These are phyloP conservation scores for Hydrophis major DNA, from an alignment of 2,797 vertebrate genomes.

Conservation along the genomic window DNA sequence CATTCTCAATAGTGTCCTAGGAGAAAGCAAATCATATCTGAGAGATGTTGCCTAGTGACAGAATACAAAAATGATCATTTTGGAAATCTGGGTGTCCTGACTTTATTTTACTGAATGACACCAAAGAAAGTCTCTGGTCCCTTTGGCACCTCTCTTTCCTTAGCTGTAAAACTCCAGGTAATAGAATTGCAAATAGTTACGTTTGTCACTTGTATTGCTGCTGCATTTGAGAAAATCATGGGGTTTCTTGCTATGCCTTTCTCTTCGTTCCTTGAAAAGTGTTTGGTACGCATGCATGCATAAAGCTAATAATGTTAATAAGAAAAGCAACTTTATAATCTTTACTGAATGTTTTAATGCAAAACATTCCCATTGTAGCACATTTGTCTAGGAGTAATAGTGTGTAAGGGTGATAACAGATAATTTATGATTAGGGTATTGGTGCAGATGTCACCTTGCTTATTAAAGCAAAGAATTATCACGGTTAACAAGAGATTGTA, in stretches of 20 bases:
- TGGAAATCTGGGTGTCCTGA: slow-evolving; percentile 23
- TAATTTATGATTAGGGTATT: neutral
- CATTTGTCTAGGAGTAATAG: neutral
- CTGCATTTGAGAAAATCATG: neutral
- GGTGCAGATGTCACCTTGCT: neutral
- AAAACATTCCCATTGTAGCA: neutral
- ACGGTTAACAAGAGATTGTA: neutral
- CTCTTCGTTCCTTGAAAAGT: neutral
- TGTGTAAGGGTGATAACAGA: neutral
- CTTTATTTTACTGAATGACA: neutral
- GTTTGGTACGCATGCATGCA: neutral
- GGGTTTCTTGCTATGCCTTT: neutral
- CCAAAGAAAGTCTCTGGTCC: neutral
- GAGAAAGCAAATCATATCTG: slow-evolving; percentile 14
- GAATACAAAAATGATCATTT: slow-evolving; percentile 11
- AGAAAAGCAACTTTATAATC: neutral
- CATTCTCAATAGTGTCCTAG: slow-evolving; percentile 18
- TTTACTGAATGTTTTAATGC: neutral
- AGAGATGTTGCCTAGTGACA: slow-evolving; percentile 34
- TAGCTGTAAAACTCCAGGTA: neutral
- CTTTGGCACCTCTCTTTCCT: neutral
- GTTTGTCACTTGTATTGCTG: neutral
- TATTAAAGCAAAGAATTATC: neutral
- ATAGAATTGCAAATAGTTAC: neutral
- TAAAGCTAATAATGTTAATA: neutral